A percentile compares a stretch with the other conserved stretches of the same genome.
These are phyloP conservation scores for Myotis davidii DNA, from an alignment of 2,113 vertebrate genomes.

Conservation along the genomic window DNA sequence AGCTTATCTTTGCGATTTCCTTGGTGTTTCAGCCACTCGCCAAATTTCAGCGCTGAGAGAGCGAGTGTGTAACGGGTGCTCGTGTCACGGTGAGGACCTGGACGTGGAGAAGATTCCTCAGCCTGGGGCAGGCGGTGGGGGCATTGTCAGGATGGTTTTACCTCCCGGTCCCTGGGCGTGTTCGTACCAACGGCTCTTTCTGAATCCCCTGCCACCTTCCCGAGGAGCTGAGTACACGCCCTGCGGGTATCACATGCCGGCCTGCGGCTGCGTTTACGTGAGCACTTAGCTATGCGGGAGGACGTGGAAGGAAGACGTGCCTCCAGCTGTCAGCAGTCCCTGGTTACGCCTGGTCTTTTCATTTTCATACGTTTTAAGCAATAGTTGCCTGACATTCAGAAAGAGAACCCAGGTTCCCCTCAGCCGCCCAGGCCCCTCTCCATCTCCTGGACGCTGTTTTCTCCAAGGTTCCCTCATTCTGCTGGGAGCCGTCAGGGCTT, in stretches of 20 bases:
- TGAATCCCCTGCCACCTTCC: background rate
- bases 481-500: background rate
- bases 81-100: background rate
- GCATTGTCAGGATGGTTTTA: background rate
- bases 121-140: background rate
- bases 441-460: background rate
- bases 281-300: background rate
- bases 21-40: background rate
- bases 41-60: background rate
- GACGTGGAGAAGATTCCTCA: background rate
- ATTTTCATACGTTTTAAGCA: background rate
- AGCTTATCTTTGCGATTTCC: background rate
- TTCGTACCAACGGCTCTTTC: background rate
- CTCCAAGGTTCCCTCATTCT: background rate
- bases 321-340: background rate
- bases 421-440: background rate
- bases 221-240: background rate
- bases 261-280: background rate
- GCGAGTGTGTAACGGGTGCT: background rate
- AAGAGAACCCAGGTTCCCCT: background rate
- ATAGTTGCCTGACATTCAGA: background rate
- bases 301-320: background rate
- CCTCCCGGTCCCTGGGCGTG: background rate
- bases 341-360: background rate
- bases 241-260: background rate